Evolutionary conservation across 2,888 invertebrate genomes (phyloP).

Genomic region (Aleiodes testaceus): DNA sequence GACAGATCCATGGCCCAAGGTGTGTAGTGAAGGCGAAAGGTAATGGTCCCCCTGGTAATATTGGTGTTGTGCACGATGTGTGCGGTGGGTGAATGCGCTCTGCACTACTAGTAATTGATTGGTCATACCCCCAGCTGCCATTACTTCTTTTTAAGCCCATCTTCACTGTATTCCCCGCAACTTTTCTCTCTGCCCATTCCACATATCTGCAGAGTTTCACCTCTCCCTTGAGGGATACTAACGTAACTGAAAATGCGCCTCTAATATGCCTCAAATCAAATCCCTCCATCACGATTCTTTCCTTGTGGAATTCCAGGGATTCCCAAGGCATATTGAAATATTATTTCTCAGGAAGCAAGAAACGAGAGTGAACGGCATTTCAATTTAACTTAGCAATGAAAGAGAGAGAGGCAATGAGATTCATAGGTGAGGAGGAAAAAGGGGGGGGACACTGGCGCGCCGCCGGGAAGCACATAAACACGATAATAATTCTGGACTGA

Average conservation of each 20-base stretch:
- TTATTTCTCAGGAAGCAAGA: constrained; percentile 30
- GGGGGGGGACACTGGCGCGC: constrained; percentile 16
- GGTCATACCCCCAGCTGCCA: constrained; percentile 70
- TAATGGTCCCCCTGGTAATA: constrained; percentile 69
- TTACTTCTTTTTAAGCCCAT: constrained; percentile 67
- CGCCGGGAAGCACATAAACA: constrained; percentile 20
- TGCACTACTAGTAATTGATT: constrained; percentile 73
- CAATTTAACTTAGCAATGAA: constrained; percentile 21
- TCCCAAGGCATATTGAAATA: constrained; percentile 32
- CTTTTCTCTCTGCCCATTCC: neutral
- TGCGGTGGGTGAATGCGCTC: constrained; percentile 57
- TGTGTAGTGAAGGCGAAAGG: constrained; percentile 62
- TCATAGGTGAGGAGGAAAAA: neutral
- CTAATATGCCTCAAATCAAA: constrained; percentile 13
- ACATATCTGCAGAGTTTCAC: neutral
- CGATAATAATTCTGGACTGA: constrained; percentile 28
- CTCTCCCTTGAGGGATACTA: constrained; percentile 34
- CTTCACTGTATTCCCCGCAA: constrained; percentile 6
- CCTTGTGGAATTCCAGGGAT: constrained; percentile 9
- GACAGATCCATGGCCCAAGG: constrained; percentile 50
- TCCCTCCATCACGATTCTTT: constrained; percentile 24
- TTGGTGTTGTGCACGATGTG: constrained; percentile 65
- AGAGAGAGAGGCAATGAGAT: neutral
- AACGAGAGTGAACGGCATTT: constrained; percentile 33
- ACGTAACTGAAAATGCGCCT: constrained; percentile 1